Conservation (phyloP, 1,140 invertebrate genomes). For the Epicauta chinensis region DNA sequence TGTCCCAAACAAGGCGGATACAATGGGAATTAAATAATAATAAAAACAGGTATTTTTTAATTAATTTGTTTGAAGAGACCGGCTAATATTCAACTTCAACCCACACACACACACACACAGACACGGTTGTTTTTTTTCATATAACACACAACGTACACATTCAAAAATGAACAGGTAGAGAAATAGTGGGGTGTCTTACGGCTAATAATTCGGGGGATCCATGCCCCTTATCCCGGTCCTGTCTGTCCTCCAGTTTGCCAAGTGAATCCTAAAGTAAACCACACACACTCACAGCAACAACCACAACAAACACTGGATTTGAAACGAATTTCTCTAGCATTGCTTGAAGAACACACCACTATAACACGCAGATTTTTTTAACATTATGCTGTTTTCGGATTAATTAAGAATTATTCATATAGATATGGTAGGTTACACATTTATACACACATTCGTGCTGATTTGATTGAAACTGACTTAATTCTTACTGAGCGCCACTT, state of each 20-base stretch:
- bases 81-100: no score
- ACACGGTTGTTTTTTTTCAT: no score
- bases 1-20: no score
- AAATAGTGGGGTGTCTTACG: conserved; percentile 28
- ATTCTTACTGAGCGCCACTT: conserved; percentile 38
- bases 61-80: no score
- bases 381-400: no score
- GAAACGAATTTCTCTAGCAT: not conserved
- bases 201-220: conserved; percentile 40
- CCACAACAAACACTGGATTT: not conserved
- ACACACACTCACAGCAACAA: not conserved
- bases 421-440: no score
- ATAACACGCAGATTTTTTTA: not conserved
- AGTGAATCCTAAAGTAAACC: not conserved
- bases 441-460: conserved; percentile 40
- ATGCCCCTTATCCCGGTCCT: conserved; percentile 40
- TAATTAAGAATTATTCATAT: no score
- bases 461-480: conserved; percentile 46
- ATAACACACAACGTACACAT: no score
- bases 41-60: no score
- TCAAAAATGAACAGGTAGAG: no score
- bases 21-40: no score
- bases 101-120: no score
- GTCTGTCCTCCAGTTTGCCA: conserved; percentile 40
- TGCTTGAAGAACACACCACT: not conserved